A percentile compares a stretch with the other conserved stretches of the same genome.
Conservation (phyloP, 2,888 invertebrate species). For the Orthosia incerta region DNA sequence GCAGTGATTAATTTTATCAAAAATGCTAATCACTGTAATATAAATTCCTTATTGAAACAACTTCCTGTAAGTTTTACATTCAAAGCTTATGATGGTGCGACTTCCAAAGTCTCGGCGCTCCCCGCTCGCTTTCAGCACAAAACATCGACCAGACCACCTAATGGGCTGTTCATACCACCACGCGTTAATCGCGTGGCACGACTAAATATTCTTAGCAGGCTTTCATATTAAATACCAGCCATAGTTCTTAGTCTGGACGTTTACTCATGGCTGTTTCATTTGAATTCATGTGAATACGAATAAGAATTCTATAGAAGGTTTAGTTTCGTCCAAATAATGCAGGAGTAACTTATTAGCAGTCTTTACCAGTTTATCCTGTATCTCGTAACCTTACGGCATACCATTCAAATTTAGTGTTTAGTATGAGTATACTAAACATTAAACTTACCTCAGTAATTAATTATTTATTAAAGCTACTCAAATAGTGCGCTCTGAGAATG, state of each 20-base stretch:
- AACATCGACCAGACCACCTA: slow-evolving; percentile 29
- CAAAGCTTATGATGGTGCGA: slow-evolving; percentile 45
- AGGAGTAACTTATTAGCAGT: not conserved
- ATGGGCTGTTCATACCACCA: slow-evolving; percentile 40
- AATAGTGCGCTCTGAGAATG: not conserved
- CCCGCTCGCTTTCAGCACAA: slow-evolving; percentile 16
- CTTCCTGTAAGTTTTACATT: slow-evolving; percentile 17
- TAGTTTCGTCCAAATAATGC: not conserved
- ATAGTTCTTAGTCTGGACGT: slow-evolving; percentile 20
- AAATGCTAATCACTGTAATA: slow-evolving; percentile 16
- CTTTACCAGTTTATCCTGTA: not conserved
- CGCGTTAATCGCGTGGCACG: slow-evolving; percentile 24
- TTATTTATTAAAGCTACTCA: slow-evolving; percentile 7
- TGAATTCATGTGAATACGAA: slow-evolving; percentile 17
- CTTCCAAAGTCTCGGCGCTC: slow-evolving; percentile 35
- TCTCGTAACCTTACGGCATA: not conserved
- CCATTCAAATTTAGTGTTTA: too few relatives aligned
- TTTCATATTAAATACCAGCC: slow-evolving; percentile 36
- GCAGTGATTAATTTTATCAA: not conserved
- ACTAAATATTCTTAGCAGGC: slow-evolving; percentile 29
- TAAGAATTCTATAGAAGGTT: not conserved
- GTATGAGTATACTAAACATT: not conserved
- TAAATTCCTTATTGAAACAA: not conserved
- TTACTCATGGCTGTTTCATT: slow-evolving; percentile 8
- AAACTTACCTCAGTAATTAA: not conserved